These are phyloP conservation scores for Paralinhomoeus sp. DNA, from an alignment of 2,888 invertebrate genomes.

Conservation along the genomic window DNA sequence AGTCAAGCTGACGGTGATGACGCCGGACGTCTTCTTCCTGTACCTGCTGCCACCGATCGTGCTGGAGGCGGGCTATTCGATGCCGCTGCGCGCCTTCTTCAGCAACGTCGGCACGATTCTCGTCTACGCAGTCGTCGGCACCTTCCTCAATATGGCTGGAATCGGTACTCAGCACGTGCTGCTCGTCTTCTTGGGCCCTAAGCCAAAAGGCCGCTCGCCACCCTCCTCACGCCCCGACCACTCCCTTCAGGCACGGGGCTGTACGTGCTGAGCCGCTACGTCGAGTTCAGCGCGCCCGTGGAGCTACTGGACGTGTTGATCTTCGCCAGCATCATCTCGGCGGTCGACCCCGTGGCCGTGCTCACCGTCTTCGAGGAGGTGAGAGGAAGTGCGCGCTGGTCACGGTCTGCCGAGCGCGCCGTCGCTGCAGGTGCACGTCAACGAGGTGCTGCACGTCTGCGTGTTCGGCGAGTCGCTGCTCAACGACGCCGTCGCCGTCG, in stretches of 20 bases:
- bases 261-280: slow-evolving; percentile 18
- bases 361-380: slow-evolving; percentile 22
- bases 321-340: slow-evolving; percentile 21
- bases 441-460: slow-evolving; percentile 46
- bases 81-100: slow-evolving; percentile 91
- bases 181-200: too few species aligned
- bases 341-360: slow-evolving; percentile 24
- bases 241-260: slow-evolving; percentile 14
- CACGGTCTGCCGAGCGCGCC: too few species aligned
- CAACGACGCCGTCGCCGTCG: slow-evolving; percentile 91
- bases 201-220: too few species aligned
- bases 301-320: slow-evolving; percentile 15
- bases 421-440: slow-evolving; percentile 12
- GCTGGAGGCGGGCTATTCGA: slow-evolving; percentile 94
- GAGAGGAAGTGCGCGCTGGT: slow-evolving; percentile 14
- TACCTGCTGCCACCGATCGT: slow-evolving; percentile 95
- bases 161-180: slow-evolving; percentile 18
- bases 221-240: background rate
- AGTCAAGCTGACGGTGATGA: slow-evolving; percentile 41
- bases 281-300: slow-evolving; percentile 14
- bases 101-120: slow-evolving; percentile 87
- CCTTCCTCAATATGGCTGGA: slow-evolving; percentile 66
- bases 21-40: slow-evolving; percentile 83
- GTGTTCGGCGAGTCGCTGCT: slow-evolving; percentile 93
- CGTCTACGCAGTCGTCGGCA: slow-evolving; percentile 67